phyloP scores from a whole-genome alignment of 2,888 invertebrate genomes.

The Dendrolimus pini region DNA sequence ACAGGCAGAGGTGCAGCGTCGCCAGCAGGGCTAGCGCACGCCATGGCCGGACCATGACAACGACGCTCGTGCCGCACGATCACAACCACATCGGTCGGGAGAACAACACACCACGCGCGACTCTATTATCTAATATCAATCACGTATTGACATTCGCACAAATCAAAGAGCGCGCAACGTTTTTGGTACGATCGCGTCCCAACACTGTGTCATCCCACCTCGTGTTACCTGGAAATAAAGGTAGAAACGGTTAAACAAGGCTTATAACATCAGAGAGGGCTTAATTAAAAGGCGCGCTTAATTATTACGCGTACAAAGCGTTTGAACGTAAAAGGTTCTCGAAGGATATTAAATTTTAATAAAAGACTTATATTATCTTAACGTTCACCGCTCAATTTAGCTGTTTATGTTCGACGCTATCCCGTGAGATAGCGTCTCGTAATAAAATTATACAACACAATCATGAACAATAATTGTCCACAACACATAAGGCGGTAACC shows the following conservation, averaged over 20 bases:
- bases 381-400: conserved; percentile 32
- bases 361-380: conserved; percentile 38
- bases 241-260: conserved; percentile 17
- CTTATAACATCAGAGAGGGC: conserved; percentile 20
- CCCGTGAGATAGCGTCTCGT: no score
- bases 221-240: conserved; percentile 37
- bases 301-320: conserved; percentile 35
- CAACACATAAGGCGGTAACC: background rate
- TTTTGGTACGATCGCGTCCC: conserved; percentile 11
- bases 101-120: conserved; percentile 21
- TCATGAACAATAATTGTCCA: no score
- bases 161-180: conserved; percentile 1
- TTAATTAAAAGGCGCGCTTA: conserved; percentile 41
- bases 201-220: conserved; percentile 39
- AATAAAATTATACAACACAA: no score
- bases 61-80: conserved; percentile 19
- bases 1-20: conserved; percentile 30
- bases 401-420: background rate
- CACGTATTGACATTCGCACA: conserved; percentile 1
- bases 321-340: conserved; percentile 38
- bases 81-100: conserved; percentile 45
- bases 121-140: conserved; percentile 8
- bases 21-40: conserved; percentile 54
- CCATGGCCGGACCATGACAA: conserved; percentile 64
- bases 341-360: conserved; percentile 56